Conservation (phyloP, 2,888 invertebrate species). For the Encarsia formosa region DNA sequence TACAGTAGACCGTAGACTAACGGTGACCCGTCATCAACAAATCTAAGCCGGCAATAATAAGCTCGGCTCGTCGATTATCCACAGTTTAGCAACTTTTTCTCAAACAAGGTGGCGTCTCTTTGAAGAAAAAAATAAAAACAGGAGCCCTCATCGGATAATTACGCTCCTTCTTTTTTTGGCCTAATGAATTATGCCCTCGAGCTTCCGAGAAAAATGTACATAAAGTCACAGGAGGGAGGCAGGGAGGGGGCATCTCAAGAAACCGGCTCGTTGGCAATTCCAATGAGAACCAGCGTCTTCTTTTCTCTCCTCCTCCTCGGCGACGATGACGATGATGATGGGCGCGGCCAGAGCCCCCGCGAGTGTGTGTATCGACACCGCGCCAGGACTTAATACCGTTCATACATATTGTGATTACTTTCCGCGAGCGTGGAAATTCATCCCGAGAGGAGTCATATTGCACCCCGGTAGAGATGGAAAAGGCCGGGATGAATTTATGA, state of each 20-base stretch:
- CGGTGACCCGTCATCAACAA: too few relatives aligned
- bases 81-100: conserved; percentile 11
- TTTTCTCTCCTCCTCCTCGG: conserved; percentile 2
- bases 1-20: too few relatives aligned
- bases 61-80: neutral
- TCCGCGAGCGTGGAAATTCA: too few relatives aligned
- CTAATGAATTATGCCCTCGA: conserved; percentile 34
- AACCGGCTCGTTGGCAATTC: conserved; percentile 46
- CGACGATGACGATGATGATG: conserved; percentile 1
- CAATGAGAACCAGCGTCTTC: conserved; percentile 39
- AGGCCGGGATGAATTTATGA: too few relatives aligned
- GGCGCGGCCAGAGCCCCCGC: conserved; percentile 38
- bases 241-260: conserved; percentile 32
- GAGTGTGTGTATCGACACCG: too few relatives aligned
- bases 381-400: too few relatives aligned
- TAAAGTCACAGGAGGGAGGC: too few relatives aligned
- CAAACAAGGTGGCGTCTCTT: neutral
- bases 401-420: conserved; percentile 50
- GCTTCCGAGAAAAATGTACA: conserved; percentile 3
- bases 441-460: too few relatives aligned
- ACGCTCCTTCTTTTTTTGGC: conserved; percentile 30
- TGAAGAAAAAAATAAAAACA: too few relatives aligned
- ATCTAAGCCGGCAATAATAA: too few relatives aligned
- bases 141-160: too few relatives aligned
- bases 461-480: too few relatives aligned